Base-by-base conservation (phyloP, 1,140 invertebrate species). In the Agrypnia vestita region DNA sequence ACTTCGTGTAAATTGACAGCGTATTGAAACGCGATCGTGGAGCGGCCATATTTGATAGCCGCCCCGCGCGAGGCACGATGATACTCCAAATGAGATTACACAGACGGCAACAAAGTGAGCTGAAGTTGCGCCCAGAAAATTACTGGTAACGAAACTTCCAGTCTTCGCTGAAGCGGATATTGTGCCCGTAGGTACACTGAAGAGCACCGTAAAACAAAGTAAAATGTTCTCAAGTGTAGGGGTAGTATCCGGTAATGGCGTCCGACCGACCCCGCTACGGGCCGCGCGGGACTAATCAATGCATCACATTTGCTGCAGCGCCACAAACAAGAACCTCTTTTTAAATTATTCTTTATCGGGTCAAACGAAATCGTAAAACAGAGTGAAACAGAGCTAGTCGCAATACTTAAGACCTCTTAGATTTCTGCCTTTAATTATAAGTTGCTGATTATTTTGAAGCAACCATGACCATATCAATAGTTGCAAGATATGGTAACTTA, bases 51-150 rank as follows among this genome's bases (percentile, higher is more conserved):
- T 64, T 64, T 13, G 61, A n/a, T 43, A 25, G 19, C 19, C 35
- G 61, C 13, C 8, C 10, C 35, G 25, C n/a, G 25, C 61, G 13
- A 9, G 55, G 25, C 61, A n/a, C 35, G 61, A 64, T 64, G 11
- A 43, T 64, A 64, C 61, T 64, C 35, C 11, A 13, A 64, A 64
- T n/a, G 61, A 64, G 61, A 64, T 64, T 64, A 64, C 25, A 64
- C 35, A 64, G 61, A 64, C 61, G 61, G 61, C 25, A 64, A 64
- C 61, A 64, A 64, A 64, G 19, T 64, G 13, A 8, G 35, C 6
- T 13, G 21, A 64, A 64, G 19, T 35, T 59, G 35, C 61, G n/a
- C 49, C 25, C n/a, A 13, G 19, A 13, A 44, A 64, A 64, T 64
- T 64, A 64, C 61, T 43, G 25, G 21, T 35, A 25, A 0, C 55